Conservation (phyloP, 2,113 vertebrate genomes). For the Cyanoderma ruficeps region DNA sequence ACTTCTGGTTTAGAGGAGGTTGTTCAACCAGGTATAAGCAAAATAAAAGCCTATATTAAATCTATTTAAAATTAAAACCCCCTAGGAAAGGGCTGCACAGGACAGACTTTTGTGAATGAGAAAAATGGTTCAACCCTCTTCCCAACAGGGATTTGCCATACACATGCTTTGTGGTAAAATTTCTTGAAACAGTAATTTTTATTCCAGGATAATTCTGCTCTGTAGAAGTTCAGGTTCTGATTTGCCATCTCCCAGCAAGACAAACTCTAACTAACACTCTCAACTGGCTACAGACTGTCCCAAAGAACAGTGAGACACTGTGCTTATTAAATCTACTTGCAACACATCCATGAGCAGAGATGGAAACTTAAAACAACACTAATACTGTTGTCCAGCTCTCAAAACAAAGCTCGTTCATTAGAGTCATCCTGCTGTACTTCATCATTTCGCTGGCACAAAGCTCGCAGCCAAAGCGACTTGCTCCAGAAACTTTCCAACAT, state of each 20-base stretch:
- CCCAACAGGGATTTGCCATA: not conserved
- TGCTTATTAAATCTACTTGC: conserved; percentile 16
- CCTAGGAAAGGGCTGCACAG: not conserved
- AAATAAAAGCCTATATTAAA: not conserved
- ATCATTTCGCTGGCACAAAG: conserved; percentile 46
- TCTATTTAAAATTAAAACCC: not conserved
- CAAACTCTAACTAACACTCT: not conserved
- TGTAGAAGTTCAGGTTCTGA: not conserved
- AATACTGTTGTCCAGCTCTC: conserved; percentile 1
- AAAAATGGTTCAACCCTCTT: not conserved
- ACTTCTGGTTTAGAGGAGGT: not conserved
- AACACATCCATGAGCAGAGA: not conserved
- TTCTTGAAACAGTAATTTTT: not conserved
- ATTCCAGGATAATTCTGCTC: not conserved
- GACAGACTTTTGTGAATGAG: not conserved
- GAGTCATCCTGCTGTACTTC: conserved; percentile 28
- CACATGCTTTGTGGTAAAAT: not conserved
- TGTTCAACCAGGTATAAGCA: not conserved
- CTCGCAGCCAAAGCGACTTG: not conserved
- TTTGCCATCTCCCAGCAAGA: not conserved
- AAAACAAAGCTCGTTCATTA: conserved; percentile 41
- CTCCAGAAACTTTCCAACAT: conserved; percentile 53
- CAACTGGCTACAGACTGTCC: not conserved
- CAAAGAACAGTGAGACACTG: not conserved
- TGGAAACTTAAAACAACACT: conserved; percentile 36